A percentile compares a stretch with the other conserved stretches of the same genome.
Evolutionary conservation across 2,113 vertebrate species (phyloP).

Genomic region (Xiphophorus hellerii): DNA sequence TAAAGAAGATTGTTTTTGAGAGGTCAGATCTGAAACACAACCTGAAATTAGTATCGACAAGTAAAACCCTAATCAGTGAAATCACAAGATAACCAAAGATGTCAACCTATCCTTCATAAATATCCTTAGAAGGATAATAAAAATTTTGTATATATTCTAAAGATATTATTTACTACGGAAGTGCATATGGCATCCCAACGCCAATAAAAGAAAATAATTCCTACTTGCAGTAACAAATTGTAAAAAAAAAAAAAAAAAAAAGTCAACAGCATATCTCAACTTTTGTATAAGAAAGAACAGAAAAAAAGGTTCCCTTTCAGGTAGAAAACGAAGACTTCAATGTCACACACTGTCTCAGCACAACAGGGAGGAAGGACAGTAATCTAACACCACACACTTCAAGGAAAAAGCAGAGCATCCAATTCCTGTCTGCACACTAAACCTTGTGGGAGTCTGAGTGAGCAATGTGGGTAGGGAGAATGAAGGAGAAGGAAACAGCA

Average conservation of each 20-base stretch:
- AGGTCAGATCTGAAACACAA: too few species aligned
- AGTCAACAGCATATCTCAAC: background rate
- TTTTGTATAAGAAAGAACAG: constrained; percentile 25
- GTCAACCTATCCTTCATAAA: too few species aligned
- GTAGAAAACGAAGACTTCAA: constrained; percentile 44
- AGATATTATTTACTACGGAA: too few species aligned
- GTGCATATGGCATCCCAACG: too few species aligned
- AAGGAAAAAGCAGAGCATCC: constrained; percentile 52
- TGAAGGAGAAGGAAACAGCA: background rate
- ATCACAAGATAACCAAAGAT: too few species aligned
- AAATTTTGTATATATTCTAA: background rate
- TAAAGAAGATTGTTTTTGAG: too few species aligned
- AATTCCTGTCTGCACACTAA: constrained; percentile 28
- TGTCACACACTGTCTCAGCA: constrained; percentile 59
- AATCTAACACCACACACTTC: constrained; percentile 63
- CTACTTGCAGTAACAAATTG: background rate
- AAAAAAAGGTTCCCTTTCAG: constrained; percentile 21
- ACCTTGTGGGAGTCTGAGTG: constrained; percentile 11
- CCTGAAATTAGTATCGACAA: too few species aligned
- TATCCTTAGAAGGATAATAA: too few species aligned
- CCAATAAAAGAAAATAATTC: background rate
- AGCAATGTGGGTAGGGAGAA: background rate
- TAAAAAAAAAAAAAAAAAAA: too few species aligned
- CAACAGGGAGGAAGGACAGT: constrained; percentile 50
- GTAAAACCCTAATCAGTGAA: background rate